phyloP scores from a whole-genome alignment of 1,140 invertebrate genomes.

The Halesus radiatus region DNA sequence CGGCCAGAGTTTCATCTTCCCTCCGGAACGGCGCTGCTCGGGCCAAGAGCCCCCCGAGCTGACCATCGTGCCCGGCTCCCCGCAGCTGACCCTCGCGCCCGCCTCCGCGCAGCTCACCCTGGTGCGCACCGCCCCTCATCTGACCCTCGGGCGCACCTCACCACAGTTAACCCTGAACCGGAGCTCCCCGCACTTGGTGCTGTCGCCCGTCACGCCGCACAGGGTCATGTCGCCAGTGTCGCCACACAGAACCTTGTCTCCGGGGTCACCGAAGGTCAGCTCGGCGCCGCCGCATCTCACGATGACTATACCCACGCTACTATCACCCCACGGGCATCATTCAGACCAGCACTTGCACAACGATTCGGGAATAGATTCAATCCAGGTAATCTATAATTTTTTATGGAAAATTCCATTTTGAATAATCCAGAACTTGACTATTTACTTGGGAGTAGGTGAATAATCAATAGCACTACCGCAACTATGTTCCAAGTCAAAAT shows the following conservation, averaged over 20 bases:
- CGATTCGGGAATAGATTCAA: slow-evolving; percentile 80
- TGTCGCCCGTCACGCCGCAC: slow-evolving; percentile 1
- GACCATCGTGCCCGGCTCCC: slow-evolving; percentile 19
- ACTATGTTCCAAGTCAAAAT: too few relatives aligned
- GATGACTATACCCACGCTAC: slow-evolving; percentile 30
- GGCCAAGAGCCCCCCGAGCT: slow-evolving; percentile 59
- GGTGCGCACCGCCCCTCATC: slow-evolving; percentile 17
- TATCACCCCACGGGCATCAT: background rate
- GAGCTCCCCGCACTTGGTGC: slow-evolving; percentile 75
- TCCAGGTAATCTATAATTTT: slow-evolving; percentile 67
- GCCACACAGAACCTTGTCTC: slow-evolving; percentile 7
- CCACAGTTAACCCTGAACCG: slow-evolving; percentile 72
- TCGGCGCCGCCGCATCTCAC: slow-evolving; percentile 42
- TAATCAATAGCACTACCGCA: too few relatives aligned
- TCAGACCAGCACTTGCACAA: slow-evolving; percentile 61
- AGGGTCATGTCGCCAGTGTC: slow-evolving; percentile 30
- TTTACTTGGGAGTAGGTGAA: too few relatives aligned
- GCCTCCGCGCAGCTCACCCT: slow-evolving; percentile 59
- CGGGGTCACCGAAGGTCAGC: slow-evolving; percentile 60
- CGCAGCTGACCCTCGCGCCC: slow-evolving; percentile 28
- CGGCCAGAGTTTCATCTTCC: slow-evolving; percentile 78
- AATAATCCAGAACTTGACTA: too few relatives aligned
- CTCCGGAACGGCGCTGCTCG: slow-evolving; percentile 68
- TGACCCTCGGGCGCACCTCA: slow-evolving; percentile 59
- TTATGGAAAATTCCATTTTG: too few relatives aligned